Evolutionary conservation across 1,140 invertebrate species (phyloP), one percentile per base, ranked within the genome.

Genomic region (Anastrepha ludens): DNA sequence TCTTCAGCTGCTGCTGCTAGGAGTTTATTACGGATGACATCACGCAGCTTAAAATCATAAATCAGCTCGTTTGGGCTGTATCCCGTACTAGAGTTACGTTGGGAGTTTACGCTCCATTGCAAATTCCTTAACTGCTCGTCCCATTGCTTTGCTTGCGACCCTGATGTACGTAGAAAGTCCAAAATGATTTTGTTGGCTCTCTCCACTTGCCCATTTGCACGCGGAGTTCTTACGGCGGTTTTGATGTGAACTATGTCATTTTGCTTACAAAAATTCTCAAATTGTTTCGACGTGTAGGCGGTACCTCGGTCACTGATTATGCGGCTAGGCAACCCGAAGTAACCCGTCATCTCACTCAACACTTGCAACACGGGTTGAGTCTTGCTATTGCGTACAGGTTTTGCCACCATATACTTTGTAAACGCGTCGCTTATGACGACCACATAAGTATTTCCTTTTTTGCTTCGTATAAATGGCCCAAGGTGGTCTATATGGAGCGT

Each of bases 401-500:
- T 88, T 41, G 85, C 87, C 1, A 88, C 88, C 13, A 87, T 2
- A 85, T 88, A 89, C 62, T 89, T 89, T 50, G 65, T 89, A 44
- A 92, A 92, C 67, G 92, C 90, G 87, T 93, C 88, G 86, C 93
- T 94, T 1, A 94, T 86, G 0, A 93, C 93, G 86, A 94, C 93
- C 2, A 92, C 92, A 88, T 94, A 93, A 64, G 90, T 90, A 91
- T 94, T 93, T 39, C 89, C 85, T 2, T 41, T 88, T 44, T 93
- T 93, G 8, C 89, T 74, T 70, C 93, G 88, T 87, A 85, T 89
- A 81, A 87, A 70, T 20, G 91, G 91, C 3, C 90, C 91, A 39
- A 90, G 88, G 89, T 92, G 91, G 70, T 92, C 91, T 15, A 92
- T 88, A 87, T 92, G 91, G 11, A 91, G 20, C 0, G 88, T 90